These are phyloP conservation scores for Chrosomus eos DNA, from an alignment of 2,797 vertebrate species.

Conservation along the genomic window DNA sequence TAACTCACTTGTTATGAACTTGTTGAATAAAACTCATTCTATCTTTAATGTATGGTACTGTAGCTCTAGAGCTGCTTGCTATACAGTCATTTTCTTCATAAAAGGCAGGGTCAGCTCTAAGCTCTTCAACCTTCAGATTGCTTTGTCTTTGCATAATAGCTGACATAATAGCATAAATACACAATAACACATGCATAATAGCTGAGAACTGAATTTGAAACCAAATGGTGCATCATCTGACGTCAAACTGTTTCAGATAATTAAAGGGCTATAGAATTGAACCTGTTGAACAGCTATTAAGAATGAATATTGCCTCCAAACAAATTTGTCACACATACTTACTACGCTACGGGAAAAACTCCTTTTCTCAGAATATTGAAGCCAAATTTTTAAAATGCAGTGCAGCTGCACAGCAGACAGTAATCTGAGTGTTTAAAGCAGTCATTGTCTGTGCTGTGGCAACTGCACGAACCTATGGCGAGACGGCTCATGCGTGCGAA, in stretches of 20 bases:
- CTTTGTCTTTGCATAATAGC: background rate
- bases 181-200: no score
- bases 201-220: background rate
- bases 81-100: background rate
- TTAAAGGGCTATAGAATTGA: background rate
- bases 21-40: background rate
- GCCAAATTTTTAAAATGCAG: no score
- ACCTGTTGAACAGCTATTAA: constrained; percentile 57
- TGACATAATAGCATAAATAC: no score
- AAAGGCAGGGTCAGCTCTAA: background rate
- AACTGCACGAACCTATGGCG: no score
- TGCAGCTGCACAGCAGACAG: no score
- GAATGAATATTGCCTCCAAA: constrained; percentile 61
- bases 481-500: no score
- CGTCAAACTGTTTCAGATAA: background rate
- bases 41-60: background rate
- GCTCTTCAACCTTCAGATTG: background rate
- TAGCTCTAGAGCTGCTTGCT: background rate
- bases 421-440: no score
- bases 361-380: no score
- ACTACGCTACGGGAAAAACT: no score
- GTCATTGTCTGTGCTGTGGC: no score
- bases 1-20: background rate
- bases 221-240: background rate
- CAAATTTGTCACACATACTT: background rate